Percentiles rank a stretch among this genome's conserved stretches.
phyloP scores from a whole-genome alignment of 2,113 vertebrate genomes.

The Scolopax mira region DNA sequence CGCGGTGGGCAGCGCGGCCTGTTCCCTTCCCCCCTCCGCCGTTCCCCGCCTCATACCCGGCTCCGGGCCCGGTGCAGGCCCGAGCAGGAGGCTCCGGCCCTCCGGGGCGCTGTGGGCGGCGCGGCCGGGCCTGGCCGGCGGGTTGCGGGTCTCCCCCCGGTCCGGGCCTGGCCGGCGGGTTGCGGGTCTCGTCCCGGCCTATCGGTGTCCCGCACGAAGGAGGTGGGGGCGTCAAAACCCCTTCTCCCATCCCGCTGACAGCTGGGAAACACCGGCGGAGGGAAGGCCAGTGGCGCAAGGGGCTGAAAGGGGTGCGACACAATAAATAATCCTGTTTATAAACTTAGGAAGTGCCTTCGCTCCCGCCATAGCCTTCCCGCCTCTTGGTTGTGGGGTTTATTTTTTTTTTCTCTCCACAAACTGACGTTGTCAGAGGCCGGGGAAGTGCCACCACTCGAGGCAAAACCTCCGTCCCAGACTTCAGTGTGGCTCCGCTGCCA shows the following conservation, averaged over 20 bases:
- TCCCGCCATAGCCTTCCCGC: neutral
- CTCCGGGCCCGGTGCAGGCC: neutral
- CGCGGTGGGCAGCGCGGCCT: neutral
- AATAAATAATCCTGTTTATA: neutral
- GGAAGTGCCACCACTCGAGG: accelerated
- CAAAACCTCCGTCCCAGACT: neutral
- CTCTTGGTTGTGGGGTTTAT: neutral
- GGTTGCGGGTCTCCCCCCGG: neutral
- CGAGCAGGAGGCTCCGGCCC: neutral
- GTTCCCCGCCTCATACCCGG: neutral
- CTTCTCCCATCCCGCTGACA: neutral
- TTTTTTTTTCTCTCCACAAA: neutral
- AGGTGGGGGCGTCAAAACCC: neutral
- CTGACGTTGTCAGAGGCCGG: neutral
- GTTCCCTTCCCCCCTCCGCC: accelerated
- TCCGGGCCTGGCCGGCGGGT: no score
- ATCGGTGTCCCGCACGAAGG: neutral
- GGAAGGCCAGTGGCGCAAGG: neutral
- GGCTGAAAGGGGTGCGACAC: neutral
- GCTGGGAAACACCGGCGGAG: neutral
- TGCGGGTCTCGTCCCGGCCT: no score
- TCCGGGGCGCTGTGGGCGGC: neutral
- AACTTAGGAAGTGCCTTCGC: neutral
- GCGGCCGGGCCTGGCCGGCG: neutral
- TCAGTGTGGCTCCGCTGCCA: neutral